These are phyloP conservation scores for Pseudomyrmex pallidus DNA, from an alignment of 1,140 invertebrate genomes.

Conservation along the genomic window DNA sequence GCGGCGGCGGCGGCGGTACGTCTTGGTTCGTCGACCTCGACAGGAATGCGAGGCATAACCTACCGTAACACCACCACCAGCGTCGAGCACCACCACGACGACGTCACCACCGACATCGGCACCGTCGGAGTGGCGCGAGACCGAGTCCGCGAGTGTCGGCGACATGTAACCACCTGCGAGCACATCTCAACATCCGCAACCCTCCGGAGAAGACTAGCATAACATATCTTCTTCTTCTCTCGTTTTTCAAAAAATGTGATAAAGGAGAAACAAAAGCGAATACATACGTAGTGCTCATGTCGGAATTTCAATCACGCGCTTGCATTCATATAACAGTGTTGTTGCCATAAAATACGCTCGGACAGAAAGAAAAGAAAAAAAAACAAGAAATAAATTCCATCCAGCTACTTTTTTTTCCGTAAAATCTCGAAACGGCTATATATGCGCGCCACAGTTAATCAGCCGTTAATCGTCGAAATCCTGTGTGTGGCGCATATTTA, in stretches of 20 bases:
- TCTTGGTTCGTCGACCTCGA: conserved; percentile 83
- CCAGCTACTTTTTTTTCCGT: conserved; percentile 54
- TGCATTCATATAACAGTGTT: not conserved
- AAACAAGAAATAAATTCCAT: conserved; percentile 34
- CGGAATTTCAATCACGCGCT: not conserved
- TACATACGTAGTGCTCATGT: not conserved
- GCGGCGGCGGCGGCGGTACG: conserved; percentile 74
- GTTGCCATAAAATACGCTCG: conserved; percentile 15
- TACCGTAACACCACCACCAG: conserved; percentile 83
- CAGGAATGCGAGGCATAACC: conserved; percentile 84
- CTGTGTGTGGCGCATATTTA: conserved; percentile 75
- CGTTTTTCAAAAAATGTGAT: not conserved
- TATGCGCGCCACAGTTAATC: conserved; percentile 64
- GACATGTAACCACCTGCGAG: conserved; percentile 66
- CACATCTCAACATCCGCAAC: conserved; percentile 2
- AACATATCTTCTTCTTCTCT: not conserved
- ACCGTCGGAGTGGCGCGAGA: conserved; percentile 26
- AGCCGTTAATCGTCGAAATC: conserved; percentile 71
- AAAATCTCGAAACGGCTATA: conserved; percentile 52
- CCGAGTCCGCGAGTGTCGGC: conserved; percentile 23
- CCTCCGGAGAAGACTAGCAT: not conserved
- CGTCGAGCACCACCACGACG: conserved; percentile 52
- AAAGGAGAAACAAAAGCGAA: not conserved
- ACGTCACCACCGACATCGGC: conserved; percentile 62
- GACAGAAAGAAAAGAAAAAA: not conserved